Percentiles rank a stretch among this genome's conserved stretches.
Conservation (phyloP, 2,797 vertebrate species). For the Cirrhinus molitorella region DNA sequence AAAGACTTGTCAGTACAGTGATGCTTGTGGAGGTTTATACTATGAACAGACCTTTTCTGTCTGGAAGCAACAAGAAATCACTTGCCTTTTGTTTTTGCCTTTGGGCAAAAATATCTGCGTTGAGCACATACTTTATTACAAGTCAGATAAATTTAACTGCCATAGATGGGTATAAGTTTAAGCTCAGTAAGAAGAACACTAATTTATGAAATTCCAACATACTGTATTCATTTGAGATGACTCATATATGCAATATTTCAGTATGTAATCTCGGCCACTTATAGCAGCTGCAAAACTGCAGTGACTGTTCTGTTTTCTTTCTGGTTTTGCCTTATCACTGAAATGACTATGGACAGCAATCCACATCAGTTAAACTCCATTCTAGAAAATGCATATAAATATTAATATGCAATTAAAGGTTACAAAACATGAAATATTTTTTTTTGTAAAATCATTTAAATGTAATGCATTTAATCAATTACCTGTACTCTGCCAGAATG, state of each 20-base stretch:
- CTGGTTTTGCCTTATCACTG: neutral
- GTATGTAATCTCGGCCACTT: neutral
- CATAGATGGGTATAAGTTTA: neutral
- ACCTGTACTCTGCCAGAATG: constrained; percentile 83
- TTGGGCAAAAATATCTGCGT: constrained; percentile 35
- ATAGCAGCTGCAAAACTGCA: neutral
- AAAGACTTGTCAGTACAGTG: constrained; percentile 44
- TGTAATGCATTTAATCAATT: neutral
- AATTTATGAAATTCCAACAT: neutral
- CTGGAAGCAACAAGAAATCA: constrained; percentile 66
- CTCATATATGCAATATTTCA: neutral
- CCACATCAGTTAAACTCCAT: neutral
- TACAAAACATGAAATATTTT: neutral
- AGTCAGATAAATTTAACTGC: neutral
- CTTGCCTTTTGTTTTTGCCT: constrained; percentile 56
- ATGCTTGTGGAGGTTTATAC: constrained; percentile 26
- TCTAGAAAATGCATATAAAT: too few relatives aligned
- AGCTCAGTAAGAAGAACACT: neutral
- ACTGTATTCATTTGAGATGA: neutral
- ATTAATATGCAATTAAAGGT: neutral
- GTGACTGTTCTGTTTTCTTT: neutral
- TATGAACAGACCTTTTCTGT: constrained; percentile 44
- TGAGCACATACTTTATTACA: neutral
- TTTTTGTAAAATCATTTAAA: neutral
- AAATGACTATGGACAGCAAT: neutral